phyloP scores from a whole-genome alignment of 2,888 invertebrate genomes.

The Drosophila multiciliata region DNA sequence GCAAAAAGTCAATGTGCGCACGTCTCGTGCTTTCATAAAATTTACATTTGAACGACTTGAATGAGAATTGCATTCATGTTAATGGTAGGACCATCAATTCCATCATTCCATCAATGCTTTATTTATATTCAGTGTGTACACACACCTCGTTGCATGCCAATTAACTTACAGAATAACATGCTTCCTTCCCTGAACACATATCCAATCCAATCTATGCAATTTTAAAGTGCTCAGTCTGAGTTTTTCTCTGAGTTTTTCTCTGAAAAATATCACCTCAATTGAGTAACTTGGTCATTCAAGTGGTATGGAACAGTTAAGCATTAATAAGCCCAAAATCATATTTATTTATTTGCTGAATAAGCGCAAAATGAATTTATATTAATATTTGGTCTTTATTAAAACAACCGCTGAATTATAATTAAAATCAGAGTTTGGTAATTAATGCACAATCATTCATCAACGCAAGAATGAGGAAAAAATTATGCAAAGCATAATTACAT shows the following conservation, averaged over 20 bases:
- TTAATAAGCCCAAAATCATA: background rate
- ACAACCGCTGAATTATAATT: background rate
- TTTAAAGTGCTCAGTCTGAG: background rate
- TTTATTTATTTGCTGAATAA: background rate
- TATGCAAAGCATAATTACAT: background rate
- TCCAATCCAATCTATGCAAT: background rate
- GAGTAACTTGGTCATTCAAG: background rate
- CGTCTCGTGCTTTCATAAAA: constrained; percentile 69
- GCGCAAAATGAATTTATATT: background rate
- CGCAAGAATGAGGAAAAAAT: background rate
- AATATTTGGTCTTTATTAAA: background rate
- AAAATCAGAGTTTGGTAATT: background rate
- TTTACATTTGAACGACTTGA: constrained; percentile 70
- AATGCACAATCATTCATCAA: background rate
- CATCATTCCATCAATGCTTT: constrained; percentile 7
- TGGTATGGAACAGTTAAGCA: background rate
- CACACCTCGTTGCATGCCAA: constrained; percentile 13
- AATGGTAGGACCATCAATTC: constrained; percentile 48
- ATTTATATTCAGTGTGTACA: background rate
- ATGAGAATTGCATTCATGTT: constrained; percentile 66
- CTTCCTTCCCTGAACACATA: background rate
- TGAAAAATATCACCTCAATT: background rate
- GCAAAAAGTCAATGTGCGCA: constrained; percentile 41
- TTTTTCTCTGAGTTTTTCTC: background rate
- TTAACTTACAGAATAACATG: constrained; percentile 10